Conservation (phyloP, 2,113 vertebrate species). For the Tiliqua scincoides region DNA sequence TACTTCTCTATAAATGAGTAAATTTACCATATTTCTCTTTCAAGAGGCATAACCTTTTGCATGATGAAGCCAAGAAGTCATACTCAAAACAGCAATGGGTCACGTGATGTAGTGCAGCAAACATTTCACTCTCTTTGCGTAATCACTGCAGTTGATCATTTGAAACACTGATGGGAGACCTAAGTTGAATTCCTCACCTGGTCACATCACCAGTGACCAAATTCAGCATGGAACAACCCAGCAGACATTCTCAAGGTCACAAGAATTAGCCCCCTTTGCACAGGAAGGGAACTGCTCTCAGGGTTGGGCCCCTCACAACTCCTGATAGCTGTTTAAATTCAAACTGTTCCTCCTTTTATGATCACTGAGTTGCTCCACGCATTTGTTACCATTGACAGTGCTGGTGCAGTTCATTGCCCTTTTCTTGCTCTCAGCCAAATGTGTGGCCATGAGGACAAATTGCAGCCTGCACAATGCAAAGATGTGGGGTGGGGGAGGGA, state of each 20-base stretch:
- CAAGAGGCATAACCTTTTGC: background rate
- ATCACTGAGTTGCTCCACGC: background rate
- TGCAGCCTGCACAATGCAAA: background rate
- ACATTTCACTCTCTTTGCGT: background rate
- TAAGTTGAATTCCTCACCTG: background rate
- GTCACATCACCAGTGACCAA: background rate
- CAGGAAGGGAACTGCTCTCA: background rate
- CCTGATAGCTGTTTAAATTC: background rate
- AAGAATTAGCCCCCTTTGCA: background rate
- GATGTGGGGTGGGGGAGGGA: background rate
- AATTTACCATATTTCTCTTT: no score
- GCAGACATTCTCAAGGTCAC: background rate
- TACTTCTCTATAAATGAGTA: no score
- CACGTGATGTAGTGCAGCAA: background rate
- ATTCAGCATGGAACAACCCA: background rate
- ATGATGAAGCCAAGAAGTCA: background rate
- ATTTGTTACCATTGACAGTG: no score
- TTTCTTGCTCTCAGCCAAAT: background rate
- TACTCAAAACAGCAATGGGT: background rate
- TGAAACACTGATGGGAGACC: background rate
- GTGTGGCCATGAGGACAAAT: background rate
- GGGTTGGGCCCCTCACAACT: background rate
- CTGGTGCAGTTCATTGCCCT: background rate
- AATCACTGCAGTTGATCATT: background rate
- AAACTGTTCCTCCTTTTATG: background rate